Percentiles rank a stretch among this genome's conserved stretches.
phyloP scores from a whole-genome alignment of 2,113 vertebrate species.

The Hypomesus transpacificus region DNA sequence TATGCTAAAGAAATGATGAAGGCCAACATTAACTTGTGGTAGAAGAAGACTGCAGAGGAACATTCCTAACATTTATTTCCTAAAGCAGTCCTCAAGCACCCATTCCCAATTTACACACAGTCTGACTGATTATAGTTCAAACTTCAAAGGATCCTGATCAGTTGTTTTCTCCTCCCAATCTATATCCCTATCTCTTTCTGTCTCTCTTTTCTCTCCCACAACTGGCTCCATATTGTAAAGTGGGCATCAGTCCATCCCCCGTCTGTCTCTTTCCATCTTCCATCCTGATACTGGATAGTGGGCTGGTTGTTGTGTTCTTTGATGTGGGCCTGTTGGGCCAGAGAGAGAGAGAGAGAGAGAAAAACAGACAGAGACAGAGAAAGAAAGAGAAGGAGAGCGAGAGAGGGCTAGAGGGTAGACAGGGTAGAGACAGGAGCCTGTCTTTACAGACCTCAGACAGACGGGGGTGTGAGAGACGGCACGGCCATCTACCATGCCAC shows the following conservation, averaged over 20 bases:
- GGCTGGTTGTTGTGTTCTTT: conserved; percentile 21
- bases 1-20: background rate
- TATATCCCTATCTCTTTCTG: conserved; percentile 16
- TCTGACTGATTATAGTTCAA: background rate
- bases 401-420: too few relatives aligned
- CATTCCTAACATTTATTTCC: background rate
- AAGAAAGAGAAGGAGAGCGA: too few relatives aligned
- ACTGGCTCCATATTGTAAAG: conserved; percentile 10
- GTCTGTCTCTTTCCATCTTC: conserved; percentile 6
- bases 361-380: too few relatives aligned
- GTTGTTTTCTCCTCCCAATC: conserved; percentile 16
- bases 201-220: background rate
- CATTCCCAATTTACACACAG: background rate
- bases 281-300: conserved; percentile 20
- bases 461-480: background rate
- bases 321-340: conserved; percentile 22
- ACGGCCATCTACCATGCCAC: background rate
- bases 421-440: background rate
- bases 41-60: background rate
- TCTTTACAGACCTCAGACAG: background rate
- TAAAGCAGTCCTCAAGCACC: background rate
- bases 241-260: conserved; percentile 10
- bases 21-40: background rate
- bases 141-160: conserved; percentile 34
- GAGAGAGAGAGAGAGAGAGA: background rate